Evolutionary conservation across 2,113 vertebrate species (phyloP).

Genomic region (Toxotes chatareus): DNA sequence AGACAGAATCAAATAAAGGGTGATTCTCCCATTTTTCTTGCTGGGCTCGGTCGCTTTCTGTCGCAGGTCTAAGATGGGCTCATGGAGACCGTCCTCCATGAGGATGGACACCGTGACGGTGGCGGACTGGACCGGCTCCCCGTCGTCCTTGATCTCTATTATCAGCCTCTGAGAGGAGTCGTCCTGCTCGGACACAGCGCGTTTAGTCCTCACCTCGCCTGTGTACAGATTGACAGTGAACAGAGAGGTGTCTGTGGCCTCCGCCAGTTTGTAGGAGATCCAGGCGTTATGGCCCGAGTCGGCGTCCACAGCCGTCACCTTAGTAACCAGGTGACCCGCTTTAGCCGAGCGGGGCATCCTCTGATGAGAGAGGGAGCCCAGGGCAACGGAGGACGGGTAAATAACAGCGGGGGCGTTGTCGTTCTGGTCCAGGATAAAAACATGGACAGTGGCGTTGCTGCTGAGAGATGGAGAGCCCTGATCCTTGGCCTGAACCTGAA

Average conservation of each 20-base stretch:
- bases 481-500: conserved; percentile 86
- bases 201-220: conserved; percentile 85
- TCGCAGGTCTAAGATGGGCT: conserved; percentile 77
- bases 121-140: conserved; percentile 82
- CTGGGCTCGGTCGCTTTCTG: conserved; percentile 74
- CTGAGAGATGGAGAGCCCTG: conserved; percentile 82
- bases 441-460: conserved; percentile 81
- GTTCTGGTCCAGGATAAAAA: conserved; percentile 86
- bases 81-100: conserved; percentile 80
- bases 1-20: conserved; percentile 84
- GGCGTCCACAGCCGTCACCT: conserved; percentile 86
- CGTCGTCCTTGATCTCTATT: conserved; percentile 84
- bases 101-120: conserved; percentile 81
- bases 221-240: conserved; percentile 83
- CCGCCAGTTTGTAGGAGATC: conserved; percentile 84
- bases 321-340: conserved; percentile 84
- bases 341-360: conserved; percentile 82
- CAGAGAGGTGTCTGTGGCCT: conserved; percentile 80
- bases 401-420: conserved; percentile 84
- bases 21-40: conserved; percentile 75
- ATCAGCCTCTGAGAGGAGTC: conserved; percentile 83
- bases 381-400: conserved; percentile 76
- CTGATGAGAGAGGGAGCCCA: conserved; percentile 79
- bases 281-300: conserved; percentile 88
- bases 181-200: conserved; percentile 79